Percentiles rank a stretch among this genome's conserved stretches.
phyloP scores from a whole-genome alignment of 2,888 invertebrate species.

The Portevinia maculata region DNA sequence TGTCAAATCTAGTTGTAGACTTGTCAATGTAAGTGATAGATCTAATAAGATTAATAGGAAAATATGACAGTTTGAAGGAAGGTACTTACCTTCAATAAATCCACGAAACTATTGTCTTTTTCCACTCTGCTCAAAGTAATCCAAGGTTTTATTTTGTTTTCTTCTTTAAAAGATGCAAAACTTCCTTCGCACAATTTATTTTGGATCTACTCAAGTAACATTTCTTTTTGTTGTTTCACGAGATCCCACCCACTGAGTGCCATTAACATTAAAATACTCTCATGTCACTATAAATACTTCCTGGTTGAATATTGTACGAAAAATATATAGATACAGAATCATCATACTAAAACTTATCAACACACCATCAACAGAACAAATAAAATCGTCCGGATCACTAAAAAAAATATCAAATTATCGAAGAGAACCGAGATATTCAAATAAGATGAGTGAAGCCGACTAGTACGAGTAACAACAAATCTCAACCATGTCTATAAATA shows the following conservation, averaged over 20 bases:
- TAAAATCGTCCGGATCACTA: conserved; percentile 13
- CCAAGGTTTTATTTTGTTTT: conserved; percentile 22
- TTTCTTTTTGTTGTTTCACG: conserved; percentile 21
- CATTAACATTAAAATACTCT: conserved; percentile 33
- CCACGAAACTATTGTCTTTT: neutral
- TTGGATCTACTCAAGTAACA: conserved; percentile 45
- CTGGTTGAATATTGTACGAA: neutral
- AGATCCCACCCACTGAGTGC: conserved; percentile 34
- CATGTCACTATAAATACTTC: conserved; percentile 51
- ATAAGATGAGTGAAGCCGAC: conserved; percentile 28
- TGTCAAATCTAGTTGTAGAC: neutral
- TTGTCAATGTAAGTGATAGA: neutral
- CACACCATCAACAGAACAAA: conserved; percentile 23
- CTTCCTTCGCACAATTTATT: neutral
- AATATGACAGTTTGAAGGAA: neutral
- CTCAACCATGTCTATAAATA: conserved; percentile 65
- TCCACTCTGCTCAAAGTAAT: conserved; percentile 13
- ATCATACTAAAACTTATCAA: conserved; percentile 39
- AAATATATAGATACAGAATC: conserved; percentile 11
- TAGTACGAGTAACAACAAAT: conserved; percentile 23
- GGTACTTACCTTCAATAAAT: conserved; percentile 17
- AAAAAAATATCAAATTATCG: conserved; percentile 12
- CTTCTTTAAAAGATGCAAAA: neutral
- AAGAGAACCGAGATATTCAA: conserved; percentile 21
- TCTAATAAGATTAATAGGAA: neutral